A percentile compares a stretch with the other conserved stretches of the same genome.
These are phyloP conservation scores for Rhamphomyia laevipes DNA, from an alignment of 2,888 invertebrate species.

Conservation along the genomic window DNA sequence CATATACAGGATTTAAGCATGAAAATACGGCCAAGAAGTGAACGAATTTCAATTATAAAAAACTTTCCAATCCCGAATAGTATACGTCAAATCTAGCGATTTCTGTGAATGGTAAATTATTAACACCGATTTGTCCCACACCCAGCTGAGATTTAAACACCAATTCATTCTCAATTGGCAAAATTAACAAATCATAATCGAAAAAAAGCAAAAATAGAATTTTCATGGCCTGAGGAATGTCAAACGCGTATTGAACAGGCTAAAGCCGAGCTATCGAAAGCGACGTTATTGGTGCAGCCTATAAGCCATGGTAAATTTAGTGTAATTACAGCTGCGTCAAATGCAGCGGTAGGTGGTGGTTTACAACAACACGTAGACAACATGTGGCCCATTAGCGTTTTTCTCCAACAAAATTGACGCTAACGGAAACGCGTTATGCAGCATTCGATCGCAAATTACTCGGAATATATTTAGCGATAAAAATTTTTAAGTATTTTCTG, in stretches of 20 bases:
- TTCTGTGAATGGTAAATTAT: conserved; percentile 4
- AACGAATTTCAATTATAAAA: not conserved
- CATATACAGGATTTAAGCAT: not conserved
- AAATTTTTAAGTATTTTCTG: conserved; percentile 3
- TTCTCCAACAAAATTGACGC: conserved; percentile 19
- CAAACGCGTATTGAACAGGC: not conserved
- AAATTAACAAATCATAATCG: not conserved
- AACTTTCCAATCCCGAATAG: not conserved
- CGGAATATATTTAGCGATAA: conserved; percentile 17
- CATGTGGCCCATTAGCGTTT: conserved; percentile 18
- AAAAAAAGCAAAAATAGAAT: not conserved
- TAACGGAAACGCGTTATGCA: conserved; percentile 18
- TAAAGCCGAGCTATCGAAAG: not conserved
- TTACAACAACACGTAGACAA: conserved; percentile 16
- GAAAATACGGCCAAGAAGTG: not conserved
- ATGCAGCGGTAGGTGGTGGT: conserved; percentile 17
- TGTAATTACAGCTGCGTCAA: conserved; percentile 13
- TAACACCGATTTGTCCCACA: conserved; percentile 3
- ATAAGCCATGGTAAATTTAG: not conserved
- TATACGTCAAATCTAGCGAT: conserved; percentile 1
- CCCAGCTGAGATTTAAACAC: not conserved
- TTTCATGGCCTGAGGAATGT: not conserved
- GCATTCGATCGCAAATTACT: conserved; percentile 21
- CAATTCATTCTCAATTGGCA: not conserved
- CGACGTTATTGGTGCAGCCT: conserved; percentile 8